These are phyloP conservation scores for Brachypterus glaber DNA, from an alignment of 2,888 invertebrate species.

Conservation along the genomic window DNA sequence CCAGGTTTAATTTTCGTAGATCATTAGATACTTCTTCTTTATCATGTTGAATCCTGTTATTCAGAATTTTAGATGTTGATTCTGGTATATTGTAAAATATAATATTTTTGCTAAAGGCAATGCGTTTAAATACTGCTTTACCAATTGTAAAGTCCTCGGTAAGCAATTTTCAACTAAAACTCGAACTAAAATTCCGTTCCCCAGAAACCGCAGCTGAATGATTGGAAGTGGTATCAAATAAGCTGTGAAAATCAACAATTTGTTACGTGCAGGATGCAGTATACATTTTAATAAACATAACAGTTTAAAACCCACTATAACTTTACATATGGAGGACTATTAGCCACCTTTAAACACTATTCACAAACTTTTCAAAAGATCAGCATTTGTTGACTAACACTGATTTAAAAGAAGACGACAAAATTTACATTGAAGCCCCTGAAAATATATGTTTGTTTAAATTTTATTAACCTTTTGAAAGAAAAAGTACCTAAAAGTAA, in stretches of 20 bases:
- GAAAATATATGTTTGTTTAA: constrained; percentile 3
- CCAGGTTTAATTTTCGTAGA: no score
- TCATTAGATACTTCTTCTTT: no score
- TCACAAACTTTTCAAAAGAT: not conserved
- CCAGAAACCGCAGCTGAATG: no score
- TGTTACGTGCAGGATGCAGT: not conserved
- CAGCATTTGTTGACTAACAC: not conserved
- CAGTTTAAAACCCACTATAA: not conserved
- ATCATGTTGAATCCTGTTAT: no score
- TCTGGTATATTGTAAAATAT: no score
- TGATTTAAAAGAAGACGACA: constrained; percentile 12
- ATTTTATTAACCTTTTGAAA: no score
- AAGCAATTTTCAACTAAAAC: no score
- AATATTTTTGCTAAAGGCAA: constrained; percentile 11
- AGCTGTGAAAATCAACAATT: not conserved
- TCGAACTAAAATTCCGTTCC: no score
- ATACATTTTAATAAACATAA: not conserved
- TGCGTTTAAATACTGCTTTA: constrained; percentile 4
- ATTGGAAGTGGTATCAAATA: no score
- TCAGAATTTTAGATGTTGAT: no score
- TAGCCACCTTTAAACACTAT: not conserved
- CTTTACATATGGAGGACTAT: not conserved
- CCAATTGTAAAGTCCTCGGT: no score
- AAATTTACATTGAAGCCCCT: constrained; percentile 23
- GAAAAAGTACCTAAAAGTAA: not conserved